phyloP scores from a whole-genome alignment of 2,113 vertebrate species.

The Charina bottae region DNA sequence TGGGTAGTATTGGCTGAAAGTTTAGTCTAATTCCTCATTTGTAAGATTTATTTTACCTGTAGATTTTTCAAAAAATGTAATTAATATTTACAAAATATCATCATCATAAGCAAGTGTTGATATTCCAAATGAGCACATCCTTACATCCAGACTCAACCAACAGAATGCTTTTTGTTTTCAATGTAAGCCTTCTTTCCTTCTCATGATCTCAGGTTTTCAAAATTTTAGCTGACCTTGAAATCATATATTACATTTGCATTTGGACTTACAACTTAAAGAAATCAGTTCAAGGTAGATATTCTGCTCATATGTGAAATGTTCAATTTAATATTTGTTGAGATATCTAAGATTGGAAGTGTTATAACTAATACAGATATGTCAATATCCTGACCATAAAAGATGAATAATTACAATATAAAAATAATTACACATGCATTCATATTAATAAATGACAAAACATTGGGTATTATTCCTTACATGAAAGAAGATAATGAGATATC shows the following conservation, averaged over 20 bases:
- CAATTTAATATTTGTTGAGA: slow-evolving; percentile 6
- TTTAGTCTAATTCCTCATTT: too few species aligned
- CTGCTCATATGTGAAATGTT: slow-evolving; percentile 14
- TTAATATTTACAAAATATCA: neutral
- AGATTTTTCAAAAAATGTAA: neutral
- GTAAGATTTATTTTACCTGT: neutral
- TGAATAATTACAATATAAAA: slow-evolving; percentile 24
- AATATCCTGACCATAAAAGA: neutral
- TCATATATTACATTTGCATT: slow-evolving; percentile 31
- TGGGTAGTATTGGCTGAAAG: neutral
- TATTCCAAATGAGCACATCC: neutral
- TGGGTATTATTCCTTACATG: neutral
- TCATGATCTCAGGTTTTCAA: neutral
- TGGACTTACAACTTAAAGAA: slow-evolving; percentile 33
- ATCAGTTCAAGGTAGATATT: slow-evolving; percentile 37
- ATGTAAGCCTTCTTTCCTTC: neutral
- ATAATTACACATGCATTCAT: slow-evolving; percentile 13
- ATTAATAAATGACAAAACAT: slow-evolving; percentile 5
- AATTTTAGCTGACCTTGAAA: neutral
- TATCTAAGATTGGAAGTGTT: neutral
- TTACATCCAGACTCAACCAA: neutral
- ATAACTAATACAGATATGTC: neutral
- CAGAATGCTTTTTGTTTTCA: neutral
- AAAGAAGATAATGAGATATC: neutral
- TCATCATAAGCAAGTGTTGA: neutral